Evolutionary conservation across 2,888 invertebrate species (phyloP).

Genomic region (Pantelozetes paolii): DNA sequence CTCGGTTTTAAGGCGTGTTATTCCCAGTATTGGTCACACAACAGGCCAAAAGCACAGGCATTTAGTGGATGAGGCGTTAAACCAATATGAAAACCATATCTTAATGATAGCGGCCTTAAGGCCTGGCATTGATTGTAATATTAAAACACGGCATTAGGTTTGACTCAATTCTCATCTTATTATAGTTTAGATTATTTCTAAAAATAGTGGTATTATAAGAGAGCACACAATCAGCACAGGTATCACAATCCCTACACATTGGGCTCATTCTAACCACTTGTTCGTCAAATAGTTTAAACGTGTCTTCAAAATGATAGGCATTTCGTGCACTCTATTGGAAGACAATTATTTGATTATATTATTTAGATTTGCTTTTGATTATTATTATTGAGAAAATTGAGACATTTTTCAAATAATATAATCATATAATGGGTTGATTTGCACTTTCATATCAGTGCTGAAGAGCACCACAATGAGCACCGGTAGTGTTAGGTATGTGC

Average conservation of each 20-base stretch:
- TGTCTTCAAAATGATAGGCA: slow-evolving; percentile 22
- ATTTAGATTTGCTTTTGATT: slow-evolving; percentile 30
- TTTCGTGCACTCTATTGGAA: slow-evolving; percentile 27
- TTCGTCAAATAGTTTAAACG: slow-evolving; percentile 23
- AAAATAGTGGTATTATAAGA: background rate
- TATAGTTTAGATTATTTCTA: background rate
- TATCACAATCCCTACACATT: too few species aligned
- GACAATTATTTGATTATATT: slow-evolving; percentile 34
- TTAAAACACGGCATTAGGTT: slow-evolving; percentile 10
- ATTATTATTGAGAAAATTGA: slow-evolving; percentile 21
- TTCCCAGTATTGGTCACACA: slow-evolving; percentile 23
- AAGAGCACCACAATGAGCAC: background rate
- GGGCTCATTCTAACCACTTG: background rate
- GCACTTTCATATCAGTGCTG: background rate
- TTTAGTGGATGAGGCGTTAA: slow-evolving; percentile 34
- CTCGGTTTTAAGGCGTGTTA: slow-evolving; percentile 30
- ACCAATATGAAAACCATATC: slow-evolving; percentile 31
- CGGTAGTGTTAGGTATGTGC: background rate
- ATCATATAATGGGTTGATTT: slow-evolving; percentile 27
- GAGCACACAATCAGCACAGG: background rate
- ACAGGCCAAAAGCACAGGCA: background rate
- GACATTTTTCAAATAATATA: slow-evolving; percentile 15
- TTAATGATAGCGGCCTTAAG: slow-evolving; percentile 32
- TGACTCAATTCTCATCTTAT: background rate
- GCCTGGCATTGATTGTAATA: slow-evolving; percentile 29